phyloP scores from a whole-genome alignment of 2,888 invertebrate species.

The Trachelus stipa region DNA sequence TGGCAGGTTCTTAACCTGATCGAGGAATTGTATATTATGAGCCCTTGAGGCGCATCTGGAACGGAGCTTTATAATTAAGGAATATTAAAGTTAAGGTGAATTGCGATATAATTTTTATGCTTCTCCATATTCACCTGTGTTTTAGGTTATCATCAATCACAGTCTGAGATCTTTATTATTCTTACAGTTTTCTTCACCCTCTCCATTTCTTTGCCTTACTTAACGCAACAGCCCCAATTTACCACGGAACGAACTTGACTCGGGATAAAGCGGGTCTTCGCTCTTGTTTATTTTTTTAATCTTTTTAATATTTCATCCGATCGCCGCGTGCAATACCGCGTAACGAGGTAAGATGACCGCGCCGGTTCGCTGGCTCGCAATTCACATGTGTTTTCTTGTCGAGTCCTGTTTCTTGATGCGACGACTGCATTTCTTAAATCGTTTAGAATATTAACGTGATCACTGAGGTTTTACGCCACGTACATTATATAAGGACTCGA shows the following conservation, averaged over 20 bases:
- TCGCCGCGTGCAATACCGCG: background rate
- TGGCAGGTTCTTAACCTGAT: background rate
- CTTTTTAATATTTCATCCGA: background rate
- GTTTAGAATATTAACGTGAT: background rate
- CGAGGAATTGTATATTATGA: background rate
- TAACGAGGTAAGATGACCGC: background rate
- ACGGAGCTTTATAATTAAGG: background rate
- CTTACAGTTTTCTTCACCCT: background rate
- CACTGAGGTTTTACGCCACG: background rate
- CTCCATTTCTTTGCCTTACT: background rate
- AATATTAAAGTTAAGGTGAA: background rate
- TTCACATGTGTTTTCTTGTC: background rate
- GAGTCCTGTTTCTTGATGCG: background rate
- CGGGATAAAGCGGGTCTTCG: background rate
- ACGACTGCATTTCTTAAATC: background rate
- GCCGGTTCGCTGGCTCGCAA: background rate
- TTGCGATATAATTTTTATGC: background rate
- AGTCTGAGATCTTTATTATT: background rate
- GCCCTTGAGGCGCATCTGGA: background rate
- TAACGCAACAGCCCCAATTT: background rate
- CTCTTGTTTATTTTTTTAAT: background rate
- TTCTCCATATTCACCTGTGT: background rate
- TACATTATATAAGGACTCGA: background rate
- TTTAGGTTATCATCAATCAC: background rate
- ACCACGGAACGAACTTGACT: background rate